phyloP scores from a whole-genome alignment of 1,140 invertebrate species.

The Cataglyphis hispanica region DNA sequence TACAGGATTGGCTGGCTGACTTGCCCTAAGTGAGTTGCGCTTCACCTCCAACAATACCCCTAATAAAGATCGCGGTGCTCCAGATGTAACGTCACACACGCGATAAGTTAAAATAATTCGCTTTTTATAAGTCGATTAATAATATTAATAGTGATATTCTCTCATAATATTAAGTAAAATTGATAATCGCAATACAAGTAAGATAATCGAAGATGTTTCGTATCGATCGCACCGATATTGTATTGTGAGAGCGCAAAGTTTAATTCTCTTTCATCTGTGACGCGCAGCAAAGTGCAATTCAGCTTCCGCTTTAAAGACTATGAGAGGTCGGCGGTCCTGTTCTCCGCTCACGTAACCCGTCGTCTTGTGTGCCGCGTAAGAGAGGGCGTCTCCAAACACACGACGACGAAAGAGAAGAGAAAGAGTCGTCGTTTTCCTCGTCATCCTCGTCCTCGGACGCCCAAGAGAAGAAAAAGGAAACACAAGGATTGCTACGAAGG shows the following conservation, averaged over 20 bases:
- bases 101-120: conserved; percentile 31
- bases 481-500: conserved; percentile 46
- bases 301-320: conserved; percentile 47
- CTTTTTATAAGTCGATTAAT: neutral
- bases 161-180: neutral
- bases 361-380: conserved; percentile 29
- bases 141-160: neutral
- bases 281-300: neutral
- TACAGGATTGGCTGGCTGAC: neutral
- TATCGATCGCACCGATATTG: neutral
- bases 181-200: neutral
- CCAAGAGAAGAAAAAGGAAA: conserved; percentile 52
- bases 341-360: conserved; percentile 56
- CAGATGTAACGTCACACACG: conserved; percentile 42
- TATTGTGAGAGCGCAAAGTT: neutral
- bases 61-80: conserved; percentile 38
- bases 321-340: neutral
- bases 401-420: conserved; percentile 58
- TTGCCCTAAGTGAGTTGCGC: conserved; percentile 22
- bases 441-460: conserved; percentile 8
- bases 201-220: neutral
- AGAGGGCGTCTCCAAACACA: conserved; percentile 55
- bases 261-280: neutral
- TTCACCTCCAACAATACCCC: conserved; percentile 15
- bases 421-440: conserved; percentile 44